phyloP scores from a whole-genome alignment of 2,113 vertebrate species.

The Notothenia rossii region DNA sequence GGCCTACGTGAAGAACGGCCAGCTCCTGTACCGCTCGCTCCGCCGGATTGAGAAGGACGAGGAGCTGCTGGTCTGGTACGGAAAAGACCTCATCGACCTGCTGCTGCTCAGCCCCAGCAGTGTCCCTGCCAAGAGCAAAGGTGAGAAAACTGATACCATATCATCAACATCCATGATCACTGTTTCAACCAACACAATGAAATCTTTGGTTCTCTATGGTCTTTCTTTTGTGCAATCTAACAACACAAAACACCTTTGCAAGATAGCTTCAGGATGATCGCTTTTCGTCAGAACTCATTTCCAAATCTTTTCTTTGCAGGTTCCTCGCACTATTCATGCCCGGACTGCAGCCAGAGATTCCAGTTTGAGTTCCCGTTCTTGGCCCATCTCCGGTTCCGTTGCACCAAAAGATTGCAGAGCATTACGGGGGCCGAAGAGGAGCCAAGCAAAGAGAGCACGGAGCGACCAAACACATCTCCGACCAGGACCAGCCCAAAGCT shows the following conservation, averaged over 20 bases:
- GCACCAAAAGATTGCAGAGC: slow-evolving; percentile 91
- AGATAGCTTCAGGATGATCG: not conserved
- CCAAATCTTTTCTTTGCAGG: slow-evolving; percentile 74
- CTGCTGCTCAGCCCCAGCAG: slow-evolving; percentile 89
- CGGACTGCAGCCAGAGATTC: slow-evolving; percentile 96
- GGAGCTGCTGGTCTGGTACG: slow-evolving; percentile 97
- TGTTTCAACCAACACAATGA: no score
- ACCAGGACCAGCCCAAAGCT: slow-evolving; percentile 81
- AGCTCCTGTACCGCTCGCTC: slow-evolving; percentile 96
- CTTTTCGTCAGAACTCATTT: slow-evolving; percentile 11
- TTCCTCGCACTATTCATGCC: slow-evolving; percentile 88
- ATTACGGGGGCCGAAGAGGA: slow-evolving; percentile 81
- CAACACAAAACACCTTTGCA: no score
- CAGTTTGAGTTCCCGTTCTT: slow-evolving; percentile 96
- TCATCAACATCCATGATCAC: not conserved
- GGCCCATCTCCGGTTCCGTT: slow-evolving; percentile 95
- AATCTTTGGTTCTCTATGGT: no score
- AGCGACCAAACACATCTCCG: slow-evolving; percentile 72
- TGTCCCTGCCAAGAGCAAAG: slow-evolving; percentile 88
- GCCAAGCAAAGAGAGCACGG: slow-evolving; percentile 67
- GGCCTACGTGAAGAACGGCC: slow-evolving; percentile 97
- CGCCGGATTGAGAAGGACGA: slow-evolving; percentile 97
- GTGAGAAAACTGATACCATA: slow-evolving; percentile 71
- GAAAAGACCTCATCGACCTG: slow-evolving; percentile 93
- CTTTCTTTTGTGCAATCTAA: no score